Base-by-base conservation (phyloP, 2,797 vertebrate species). In the Labeo calbasu region DNA sequence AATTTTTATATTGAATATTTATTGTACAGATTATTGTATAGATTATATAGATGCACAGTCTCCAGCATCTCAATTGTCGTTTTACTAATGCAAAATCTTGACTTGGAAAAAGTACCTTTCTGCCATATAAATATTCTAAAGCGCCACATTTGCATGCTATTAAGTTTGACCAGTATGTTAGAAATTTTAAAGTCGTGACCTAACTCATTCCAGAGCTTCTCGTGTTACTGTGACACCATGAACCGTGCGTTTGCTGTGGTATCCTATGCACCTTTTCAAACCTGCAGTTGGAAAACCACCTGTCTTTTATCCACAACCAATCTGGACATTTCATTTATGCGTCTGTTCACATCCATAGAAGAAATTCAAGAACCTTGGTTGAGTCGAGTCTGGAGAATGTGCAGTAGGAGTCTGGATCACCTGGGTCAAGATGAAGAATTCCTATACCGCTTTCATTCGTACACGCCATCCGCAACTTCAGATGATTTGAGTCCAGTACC, bases 181-280 rank as follows among this genome's bases (percentile, higher is more conserved):
- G 90, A 92, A 93, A 87, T 68, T 77, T 92, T 93, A 91, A 84
- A 80, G 50, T 36, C 19, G 0, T 77, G 73, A 77, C 81, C 69
- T 82, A 77, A 59, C 72, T 59, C 63, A 46, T 55, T 71, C 86
- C 61, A 15, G 79, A 82, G 77, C 89, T 86, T 94, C 92, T 95
- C 90, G 19, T 87, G 91, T 94, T 94, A 91, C 93, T 93, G 89
- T 63, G 51, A 86, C 85, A 85, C 93, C 92, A 93, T 88, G 91
- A 89, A 91, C 93, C 25, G 5, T 68, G 59, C 0, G 5, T 77
- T 68, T 66, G 23, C 51, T 77, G 19, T 32, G 23, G 63, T 59
- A 57, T 77, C 81, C 65, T n/a, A 12, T 68, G 40, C 23, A 83
- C 63, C 82, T 83, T 77, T 68, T 55, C 71, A 83, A 68, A 76